Base-by-base conservation (phyloP, 2,797 vertebrate genomes). In the Tadarida brasiliensis region DNA sequence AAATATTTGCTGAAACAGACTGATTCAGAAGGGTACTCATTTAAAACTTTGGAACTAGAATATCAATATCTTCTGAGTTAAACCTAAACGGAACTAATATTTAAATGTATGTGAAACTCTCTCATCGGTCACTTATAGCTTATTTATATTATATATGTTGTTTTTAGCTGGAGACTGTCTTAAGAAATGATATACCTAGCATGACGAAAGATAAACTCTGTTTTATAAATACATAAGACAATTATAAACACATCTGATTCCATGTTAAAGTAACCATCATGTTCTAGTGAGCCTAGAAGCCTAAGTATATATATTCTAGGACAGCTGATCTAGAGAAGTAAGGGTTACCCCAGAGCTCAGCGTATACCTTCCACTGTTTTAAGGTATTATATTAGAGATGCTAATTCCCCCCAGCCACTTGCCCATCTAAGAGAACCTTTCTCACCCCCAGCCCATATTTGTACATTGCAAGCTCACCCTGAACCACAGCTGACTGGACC, bases 51-150 rank as follows among this genome's bases (percentile, higher is more conserved):
- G 67, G 63, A 93, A 33, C 26, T 39, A 22, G 28, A 87, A 35
- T 71, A 89, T 74, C 57, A 94, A 3, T 1, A 83, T 92, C 33
- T 78, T 96, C 22, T 67, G 67, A 77, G 47, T 81, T 92, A 88
- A 97, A 44, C 33, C 47, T 86, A 39, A 80, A 83, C 30, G 87
- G 24, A 95, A 63, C 61, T 71, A 61, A 83, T 78, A 92, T 83
- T 91, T 86, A 89, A 78, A 57, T 68, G 26, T 76, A 30, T 63
- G 89, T 91, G 67, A 96, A 76, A 56, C 22, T 70, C 54, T 74
- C 12, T n/a, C 7, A 4, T 44, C 49, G 47, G 17, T 80, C 33
- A 73, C 65, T 44, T 73, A 19, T 7, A 93, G 87, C 49, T 80
- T 57, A n/a, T 39, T 76, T 70, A 30, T 28, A 77, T 85, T 73